phyloP scores from a whole-genome alignment of 2,888 invertebrate genomes.

The Drosophila monieri region DNA sequence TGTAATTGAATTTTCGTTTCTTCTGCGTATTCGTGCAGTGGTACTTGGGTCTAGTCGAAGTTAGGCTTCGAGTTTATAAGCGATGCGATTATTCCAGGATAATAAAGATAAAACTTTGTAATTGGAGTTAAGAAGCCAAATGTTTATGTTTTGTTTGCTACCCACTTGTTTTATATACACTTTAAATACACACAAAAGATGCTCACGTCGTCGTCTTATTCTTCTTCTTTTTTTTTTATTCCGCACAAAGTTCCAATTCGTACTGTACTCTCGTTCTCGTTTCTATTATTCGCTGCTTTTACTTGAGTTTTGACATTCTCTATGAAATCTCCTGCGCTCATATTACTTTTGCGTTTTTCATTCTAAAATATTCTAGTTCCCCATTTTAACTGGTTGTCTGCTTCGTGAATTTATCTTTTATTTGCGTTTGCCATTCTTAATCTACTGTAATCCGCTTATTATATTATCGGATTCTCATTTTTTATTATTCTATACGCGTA shows the following conservation, averaged over 20 bases:
- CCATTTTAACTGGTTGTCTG: not conserved
- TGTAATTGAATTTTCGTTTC: not conserved
- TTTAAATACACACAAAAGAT: conserved; percentile 2
- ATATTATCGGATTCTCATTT: not conserved
- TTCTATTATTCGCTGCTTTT: conserved; percentile 38
- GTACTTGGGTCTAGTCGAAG: not conserved
- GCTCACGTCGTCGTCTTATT: not conserved
- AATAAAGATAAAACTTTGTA: not conserved
- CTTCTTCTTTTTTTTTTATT: not conserved
- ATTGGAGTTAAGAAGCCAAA: not conserved
- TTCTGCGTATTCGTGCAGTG: not conserved
- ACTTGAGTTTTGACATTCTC: conserved; percentile 26
- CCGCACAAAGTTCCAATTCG: conserved; percentile 1
- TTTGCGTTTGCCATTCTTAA: not conserved
- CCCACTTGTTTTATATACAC: conserved; percentile 1
- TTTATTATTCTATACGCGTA: not conserved
- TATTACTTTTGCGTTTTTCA: not conserved
- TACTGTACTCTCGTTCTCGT: not conserved
- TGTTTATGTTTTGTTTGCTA: not conserved
- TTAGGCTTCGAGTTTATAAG: not conserved
- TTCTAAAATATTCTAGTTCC: not conserved
- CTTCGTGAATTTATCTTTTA: not conserved
- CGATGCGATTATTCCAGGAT: not conserved
- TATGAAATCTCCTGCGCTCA: not conserved
- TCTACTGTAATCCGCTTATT: not conserved